Percentiles rank a stretch among this genome's conserved stretches.
phyloP scores from a whole-genome alignment of 2,888 invertebrate species.

The Drosophila fungiperda region DNA sequence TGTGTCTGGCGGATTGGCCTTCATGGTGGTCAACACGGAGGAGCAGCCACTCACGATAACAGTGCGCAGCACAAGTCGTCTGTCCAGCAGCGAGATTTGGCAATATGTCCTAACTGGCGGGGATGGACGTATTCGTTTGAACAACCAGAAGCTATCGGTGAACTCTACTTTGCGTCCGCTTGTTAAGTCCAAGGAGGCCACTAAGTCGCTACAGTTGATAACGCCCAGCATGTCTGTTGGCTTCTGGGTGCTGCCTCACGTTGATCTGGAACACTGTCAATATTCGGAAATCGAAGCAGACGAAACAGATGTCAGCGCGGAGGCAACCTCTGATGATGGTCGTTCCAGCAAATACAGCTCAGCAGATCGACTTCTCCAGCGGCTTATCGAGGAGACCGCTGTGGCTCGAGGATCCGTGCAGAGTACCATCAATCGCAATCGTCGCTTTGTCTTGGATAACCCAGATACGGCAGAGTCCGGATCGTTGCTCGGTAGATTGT shows the following conservation, averaged over 20 bases:
- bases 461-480: constrained; percentile 29
- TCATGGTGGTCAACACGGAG: constrained; percentile 90
- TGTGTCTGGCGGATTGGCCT: constrained; percentile 89
- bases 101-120: constrained; percentile 87
- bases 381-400: constrained; percentile 81
- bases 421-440: constrained; percentile 68
- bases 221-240: constrained; percentile 89
- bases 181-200: constrained; percentile 86
- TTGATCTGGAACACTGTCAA: constrained; percentile 87
- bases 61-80: constrained; percentile 85
- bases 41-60: constrained; percentile 87
- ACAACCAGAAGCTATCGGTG: constrained; percentile 87
- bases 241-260: constrained; percentile 90
- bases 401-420: constrained; percentile 63
- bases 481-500: constrained; percentile 49
- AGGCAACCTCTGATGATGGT: constrained; percentile 52
- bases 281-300: constrained; percentile 78
- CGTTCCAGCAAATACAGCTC: constrained; percentile 72
- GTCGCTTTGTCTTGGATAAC: constrained; percentile 76
- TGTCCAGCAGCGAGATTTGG: constrained; percentile 86
- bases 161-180: constrained; percentile 87
- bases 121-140: constrained; percentile 86
- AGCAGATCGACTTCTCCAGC: constrained; percentile 79
- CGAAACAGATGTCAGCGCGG: constrained; percentile 56
- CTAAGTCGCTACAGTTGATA: constrained; percentile 86